Evolutionary conservation across 2,113 vertebrate species (phyloP).

Genomic region (Planiliza haematocheilus): DNA sequence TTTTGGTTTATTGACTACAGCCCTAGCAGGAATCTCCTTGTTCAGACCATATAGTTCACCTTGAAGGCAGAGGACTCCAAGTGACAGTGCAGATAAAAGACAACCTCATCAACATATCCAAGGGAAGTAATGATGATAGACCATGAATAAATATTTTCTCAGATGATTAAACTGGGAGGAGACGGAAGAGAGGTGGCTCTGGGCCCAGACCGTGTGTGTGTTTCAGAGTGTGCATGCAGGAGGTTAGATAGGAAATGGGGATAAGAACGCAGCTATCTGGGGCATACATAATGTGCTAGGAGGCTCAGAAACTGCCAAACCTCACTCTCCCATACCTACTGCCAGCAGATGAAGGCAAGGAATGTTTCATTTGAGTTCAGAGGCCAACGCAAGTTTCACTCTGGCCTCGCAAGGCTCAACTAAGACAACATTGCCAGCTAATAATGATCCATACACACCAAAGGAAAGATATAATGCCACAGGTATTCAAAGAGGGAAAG

Average conservation of each 20-base stretch:
- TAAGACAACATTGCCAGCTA: slow-evolving; percentile 29
- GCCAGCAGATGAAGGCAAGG: slow-evolving; percentile 44
- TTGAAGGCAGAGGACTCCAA: slow-evolving; percentile 51
- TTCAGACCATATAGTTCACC: slow-evolving; percentile 53
- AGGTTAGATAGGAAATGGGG: slow-evolving; percentile 56
- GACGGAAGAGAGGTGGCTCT: slow-evolving; percentile 38
- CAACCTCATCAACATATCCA: slow-evolving; percentile 65
- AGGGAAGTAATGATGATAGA: slow-evolving; percentile 55
- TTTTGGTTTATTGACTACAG: slow-evolving; percentile 22
- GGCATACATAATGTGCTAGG: slow-evolving; percentile 40
- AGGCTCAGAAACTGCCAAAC: slow-evolving; percentile 37
- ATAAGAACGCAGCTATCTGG: slow-evolving; percentile 68
- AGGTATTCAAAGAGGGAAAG: slow-evolving; percentile 16
- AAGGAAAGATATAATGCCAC: background rate
- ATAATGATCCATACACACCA: slow-evolving; percentile 19
- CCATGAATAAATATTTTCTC: slow-evolving; percentile 76
- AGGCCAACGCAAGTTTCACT: slow-evolving; percentile 34
- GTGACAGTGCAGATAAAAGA: slow-evolving; percentile 60
- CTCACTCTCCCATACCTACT: slow-evolving; percentile 26
- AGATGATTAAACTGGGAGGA: slow-evolving; percentile 68
- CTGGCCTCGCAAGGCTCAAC: slow-evolving; percentile 35
- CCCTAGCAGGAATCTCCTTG: slow-evolving; percentile 20
- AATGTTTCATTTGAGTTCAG: slow-evolving; percentile 52
- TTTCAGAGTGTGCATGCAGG: slow-evolving; percentile 36
- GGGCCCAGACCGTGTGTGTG: slow-evolving; percentile 29